Conservation (phyloP, 2,113 vertebrate species). For the Catharus minimus region DNA sequence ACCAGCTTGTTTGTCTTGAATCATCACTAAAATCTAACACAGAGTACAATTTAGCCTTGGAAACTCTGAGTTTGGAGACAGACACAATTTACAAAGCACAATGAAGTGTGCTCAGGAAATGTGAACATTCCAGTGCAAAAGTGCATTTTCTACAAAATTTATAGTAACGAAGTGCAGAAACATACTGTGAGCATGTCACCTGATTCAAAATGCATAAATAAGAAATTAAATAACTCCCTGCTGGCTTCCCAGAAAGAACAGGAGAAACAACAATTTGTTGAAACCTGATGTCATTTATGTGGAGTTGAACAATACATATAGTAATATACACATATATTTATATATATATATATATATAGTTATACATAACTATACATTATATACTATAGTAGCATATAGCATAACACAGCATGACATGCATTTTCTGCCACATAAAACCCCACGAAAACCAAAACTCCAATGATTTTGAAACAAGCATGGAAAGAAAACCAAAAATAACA, state of each 20-base stretch:
- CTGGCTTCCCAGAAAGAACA: not conserved
- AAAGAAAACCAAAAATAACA: not conserved
- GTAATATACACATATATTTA: no score
- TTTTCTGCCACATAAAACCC: not conserved
- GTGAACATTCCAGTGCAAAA: not conserved
- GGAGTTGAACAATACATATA: not conserved
- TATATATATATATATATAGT: no score
- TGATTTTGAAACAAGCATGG: not conserved
- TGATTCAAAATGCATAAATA: not conserved
- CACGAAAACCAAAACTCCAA: not conserved
- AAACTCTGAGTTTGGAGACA: not conserved
- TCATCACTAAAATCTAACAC: not conserved
- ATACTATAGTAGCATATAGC: not conserved
- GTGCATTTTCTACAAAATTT: not conserved
- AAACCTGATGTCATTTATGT: not conserved
- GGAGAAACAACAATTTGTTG: not conserved
- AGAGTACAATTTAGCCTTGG: not conserved
- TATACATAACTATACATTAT: not conserved
- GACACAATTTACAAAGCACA: not conserved
- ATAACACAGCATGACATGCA: not conserved
- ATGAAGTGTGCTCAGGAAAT: not conserved
- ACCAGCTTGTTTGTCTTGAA: not conserved
- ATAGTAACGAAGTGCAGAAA: not conserved
- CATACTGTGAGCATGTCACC: not conserved
- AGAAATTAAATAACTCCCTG: not conserved